phyloP scores from a whole-genome alignment of 2,113 vertebrate species.

The Hemibagrus wyckioides region DNA sequence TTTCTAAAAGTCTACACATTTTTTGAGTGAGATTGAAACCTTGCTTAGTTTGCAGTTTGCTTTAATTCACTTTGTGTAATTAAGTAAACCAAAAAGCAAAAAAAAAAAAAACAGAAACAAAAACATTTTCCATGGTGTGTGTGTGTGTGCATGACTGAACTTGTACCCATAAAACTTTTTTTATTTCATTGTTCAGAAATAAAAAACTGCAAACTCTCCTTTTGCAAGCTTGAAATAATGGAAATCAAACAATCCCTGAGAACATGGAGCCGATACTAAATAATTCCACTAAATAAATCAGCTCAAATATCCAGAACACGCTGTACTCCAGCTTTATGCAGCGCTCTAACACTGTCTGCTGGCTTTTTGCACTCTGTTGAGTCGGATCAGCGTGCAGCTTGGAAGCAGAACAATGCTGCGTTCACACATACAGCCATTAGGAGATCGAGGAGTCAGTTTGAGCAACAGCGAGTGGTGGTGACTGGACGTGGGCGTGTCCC shows the following conservation, averaged over 20 bases:
- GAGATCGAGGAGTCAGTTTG: too few relatives aligned
- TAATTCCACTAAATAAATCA: neutral
- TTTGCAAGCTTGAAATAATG: neutral
- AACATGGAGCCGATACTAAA: neutral
- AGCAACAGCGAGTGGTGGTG: too few relatives aligned
- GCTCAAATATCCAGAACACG: neutral
- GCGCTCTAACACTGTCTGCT: neutral
- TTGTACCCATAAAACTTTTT: neutral
- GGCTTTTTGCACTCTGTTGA: neutral
- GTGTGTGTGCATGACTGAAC: neutral
- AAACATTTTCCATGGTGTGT: neutral
- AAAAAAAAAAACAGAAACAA: neutral
- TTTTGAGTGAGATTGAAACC: neutral
- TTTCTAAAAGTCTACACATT: neutral
- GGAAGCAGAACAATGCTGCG: neutral
- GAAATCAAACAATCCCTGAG: neutral
- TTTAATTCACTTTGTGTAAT: neutral
- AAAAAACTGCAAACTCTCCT: neutral
- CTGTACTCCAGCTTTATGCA: neutral
- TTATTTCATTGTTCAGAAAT: neutral
- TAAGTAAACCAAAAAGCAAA: neutral
- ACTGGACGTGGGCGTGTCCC: too few relatives aligned
- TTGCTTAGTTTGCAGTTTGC: neutral
- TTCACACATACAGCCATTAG: too few relatives aligned
- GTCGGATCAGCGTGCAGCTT: neutral